Conservation (phyloP, 2,888 invertebrate genomes). For the Saturnia japonica region DNA sequence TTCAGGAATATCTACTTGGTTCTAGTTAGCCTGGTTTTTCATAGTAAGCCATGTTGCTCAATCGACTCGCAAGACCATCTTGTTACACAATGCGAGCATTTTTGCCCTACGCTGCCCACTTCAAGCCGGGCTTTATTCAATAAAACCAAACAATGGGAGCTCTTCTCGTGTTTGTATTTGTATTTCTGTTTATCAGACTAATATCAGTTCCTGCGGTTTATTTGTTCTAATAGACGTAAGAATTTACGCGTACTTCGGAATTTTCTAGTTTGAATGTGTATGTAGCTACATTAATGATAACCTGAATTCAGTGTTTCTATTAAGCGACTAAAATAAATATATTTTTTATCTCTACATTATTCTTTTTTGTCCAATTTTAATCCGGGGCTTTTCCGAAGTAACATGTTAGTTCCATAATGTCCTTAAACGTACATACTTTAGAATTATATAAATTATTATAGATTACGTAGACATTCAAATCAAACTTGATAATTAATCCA, state of each 20-base stretch:
- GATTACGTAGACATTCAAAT: neutral
- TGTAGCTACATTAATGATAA: neutral
- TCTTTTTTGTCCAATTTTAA: neutral
- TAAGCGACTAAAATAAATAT: neutral
- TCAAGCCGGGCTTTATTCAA: conserved; percentile 31
- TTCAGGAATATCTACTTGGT: conserved; percentile 31
- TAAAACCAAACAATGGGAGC: conserved; percentile 58
- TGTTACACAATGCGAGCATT: conserved; percentile 61
- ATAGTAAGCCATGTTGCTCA: conserved; percentile 20
- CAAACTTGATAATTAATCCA: neutral
- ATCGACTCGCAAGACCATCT: conserved; percentile 41
- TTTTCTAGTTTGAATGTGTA: neutral
- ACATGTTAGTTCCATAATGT: too few species aligned
- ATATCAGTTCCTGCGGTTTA: conserved; percentile 50
- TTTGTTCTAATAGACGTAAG: conserved; percentile 28
- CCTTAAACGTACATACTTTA: neutral
- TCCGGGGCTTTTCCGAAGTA: neutral
- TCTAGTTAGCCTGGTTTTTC: conserved; percentile 43
- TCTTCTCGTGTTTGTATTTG: conserved; percentile 54
- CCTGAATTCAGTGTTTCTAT: neutral
- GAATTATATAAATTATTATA: neutral
- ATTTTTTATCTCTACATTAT: neutral
- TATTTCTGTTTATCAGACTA: conserved; percentile 57
- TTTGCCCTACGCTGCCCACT: conserved; percentile 54
- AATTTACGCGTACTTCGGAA: conserved; percentile 11